A percentile compares a stretch with the other conserved stretches of the same genome.
These are phyloP conservation scores for Parazoanthus darwini DNA, from an alignment of 92 coral and sea anemone genomes.

Conservation along the genomic window DNA sequence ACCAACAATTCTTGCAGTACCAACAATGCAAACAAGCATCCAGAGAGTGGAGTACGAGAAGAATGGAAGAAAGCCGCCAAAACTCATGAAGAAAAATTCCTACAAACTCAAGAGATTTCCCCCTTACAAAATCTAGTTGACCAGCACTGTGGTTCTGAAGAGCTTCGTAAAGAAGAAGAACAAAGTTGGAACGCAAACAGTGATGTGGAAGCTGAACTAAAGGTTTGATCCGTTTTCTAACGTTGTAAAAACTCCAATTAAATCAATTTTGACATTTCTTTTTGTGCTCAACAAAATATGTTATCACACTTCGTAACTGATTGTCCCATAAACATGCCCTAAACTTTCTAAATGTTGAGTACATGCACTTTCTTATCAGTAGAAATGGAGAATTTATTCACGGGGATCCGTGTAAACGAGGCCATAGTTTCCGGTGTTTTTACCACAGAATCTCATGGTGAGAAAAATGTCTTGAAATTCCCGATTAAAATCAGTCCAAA, in stretches of 20 bases:
- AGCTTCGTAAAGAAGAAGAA: not conserved
- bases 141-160: not conserved
- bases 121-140: not conserved
- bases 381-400: no score
- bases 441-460: no score
- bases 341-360: no score
- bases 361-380: no score
- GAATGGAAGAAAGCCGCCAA: not conserved
- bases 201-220: not conserved
- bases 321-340: no score
- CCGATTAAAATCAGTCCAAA: no score
- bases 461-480: no score
- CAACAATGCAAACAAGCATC: not conserved
- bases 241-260: not conserved
- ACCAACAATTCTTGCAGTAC: not conserved
- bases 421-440: no score
- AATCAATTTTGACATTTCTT: not conserved
- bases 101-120: not conserved
- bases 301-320: no score
- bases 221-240: constrained; percentile 1
- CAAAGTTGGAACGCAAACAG: not conserved
- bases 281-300: not conserved
- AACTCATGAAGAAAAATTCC: not conserved
- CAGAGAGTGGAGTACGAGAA: not conserved
- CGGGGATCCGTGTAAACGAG: no score